Evolutionary conservation across 2,888 invertebrate species (phyloP).

Genomic region (Liposcelis brunnea): DNA sequence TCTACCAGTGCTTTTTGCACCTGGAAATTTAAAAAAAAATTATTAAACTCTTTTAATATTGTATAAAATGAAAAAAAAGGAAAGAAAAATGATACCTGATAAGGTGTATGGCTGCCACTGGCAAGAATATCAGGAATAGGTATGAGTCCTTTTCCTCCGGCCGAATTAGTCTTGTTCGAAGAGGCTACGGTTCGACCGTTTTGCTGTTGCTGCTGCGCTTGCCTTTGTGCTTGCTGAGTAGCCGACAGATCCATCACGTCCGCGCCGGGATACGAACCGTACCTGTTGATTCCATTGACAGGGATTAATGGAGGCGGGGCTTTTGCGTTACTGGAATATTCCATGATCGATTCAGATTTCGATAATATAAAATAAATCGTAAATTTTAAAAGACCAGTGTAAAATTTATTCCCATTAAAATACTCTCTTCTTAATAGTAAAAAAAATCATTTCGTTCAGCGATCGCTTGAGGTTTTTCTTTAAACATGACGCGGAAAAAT

Average conservation of each 20-base stretch:
- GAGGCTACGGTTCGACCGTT: conserved; percentile 1
- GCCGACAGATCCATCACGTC: conserved; percentile 35
- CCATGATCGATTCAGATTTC: too few species aligned
- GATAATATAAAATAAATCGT: too few species aligned
- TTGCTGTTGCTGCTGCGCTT: conserved; percentile 14
- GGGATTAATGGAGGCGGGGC: conserved; percentile 38
- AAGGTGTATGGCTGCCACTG: conserved; percentile 50
- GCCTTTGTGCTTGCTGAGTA: conserved; percentile 27
- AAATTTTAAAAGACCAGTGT: too few species aligned
- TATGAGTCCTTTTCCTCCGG: conserved; percentile 38
- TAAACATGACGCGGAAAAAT: too few species aligned
- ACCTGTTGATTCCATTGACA: conserved; percentile 26
- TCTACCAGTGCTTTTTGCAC: conserved; percentile 66
- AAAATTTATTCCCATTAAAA: too few species aligned
- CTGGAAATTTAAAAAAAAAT: conserved; percentile 22
- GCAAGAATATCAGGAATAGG: conserved; percentile 51
- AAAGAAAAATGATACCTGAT: conserved; percentile 32
- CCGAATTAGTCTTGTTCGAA: conserved; percentile 9
- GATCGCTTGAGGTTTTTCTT: too few species aligned
- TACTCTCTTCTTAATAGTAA: too few species aligned
- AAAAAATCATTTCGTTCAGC: too few species aligned
- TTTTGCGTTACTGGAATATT: conserved; percentile 18
- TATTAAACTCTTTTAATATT: not conserved
- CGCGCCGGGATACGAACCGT: conserved; percentile 16
- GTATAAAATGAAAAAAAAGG: not conserved